phyloP scores from a whole-genome alignment of 2,113 vertebrate species.

The mouse (Mus musculus) region GRCm39 chr2:124790501-124791000 shows the following conservation, averaged over 20 bases:
- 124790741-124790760: slow-evolving; percentile 38
- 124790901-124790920: slow-evolving; percentile 68
- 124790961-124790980: slow-evolving; percentile 78
- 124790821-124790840: background rate
- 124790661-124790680: background rate
- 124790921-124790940: slow-evolving; percentile 72
- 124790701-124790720: background rate
- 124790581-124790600: background rate
- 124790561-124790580: background rate
- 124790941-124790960: slow-evolving; percentile 40
- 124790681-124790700: slow-evolving; percentile 45
- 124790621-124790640: background rate
- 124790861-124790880: background rate
- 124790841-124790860: background rate
- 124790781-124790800: slow-evolving; percentile 8
- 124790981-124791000: slow-evolving; percentile 75
- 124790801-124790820: background rate
- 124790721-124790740: slow-evolving; percentile 62
- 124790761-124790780: slow-evolving; percentile 63
- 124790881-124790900: slow-evolving; percentile 57
- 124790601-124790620: background rate
- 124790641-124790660: background rate
- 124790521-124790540: background rate
- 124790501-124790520: background rate
- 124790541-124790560: background rate